Base-by-base conservation (phyloP, 2,113 vertebrate species). In the Clupea harengus region DNA sequence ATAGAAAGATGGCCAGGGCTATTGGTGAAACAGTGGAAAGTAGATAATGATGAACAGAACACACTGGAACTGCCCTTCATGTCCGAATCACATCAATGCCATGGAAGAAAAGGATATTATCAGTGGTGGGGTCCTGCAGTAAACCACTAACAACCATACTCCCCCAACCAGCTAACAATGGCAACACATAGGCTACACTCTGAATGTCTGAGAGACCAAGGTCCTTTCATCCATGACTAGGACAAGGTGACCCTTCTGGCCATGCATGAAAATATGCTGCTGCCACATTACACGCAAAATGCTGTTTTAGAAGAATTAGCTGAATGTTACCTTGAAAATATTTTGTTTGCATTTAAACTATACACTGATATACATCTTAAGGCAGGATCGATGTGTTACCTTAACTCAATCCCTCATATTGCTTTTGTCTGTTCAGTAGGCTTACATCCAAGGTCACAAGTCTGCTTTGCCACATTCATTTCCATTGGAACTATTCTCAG, bases 221-320 rank as follows among this genome's bases (percentile, higher is more conserved):
- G 50, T 25, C 60, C 22, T 67, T 67, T 49, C 22, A 20, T 83
- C 54, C 52, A 22, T 22, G n/a, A 32, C 83, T 78, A 32, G 64
- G 82, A 47, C 67, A 84, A 78, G 25, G 64, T 78, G 83, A 84
- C 83, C 25, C 83, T 25, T 44, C 28, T 78, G 72, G 72, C 72
- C 72, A 39, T 39, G 25, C 72, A 78, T 67, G 64, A 9, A 67
- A 17, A 39, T 78, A 75, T 39, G 28, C 20, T 67, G 32, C 0
- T 17, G 28, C 32, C 28, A 1, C 32, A 28, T 72, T 28, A 72
- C 15, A 15, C 44, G 32, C 13, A 28, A 6, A 67, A 28, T 3
- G 39, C 72, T 17, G 32, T 39, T 39, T 32, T 9, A 32, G 52
- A 5, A 20, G 2, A 57, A 60, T 20, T 11, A 9, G 3, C 7